Percentiles rank a stretch among this genome's conserved stretches.
Evolutionary conservation across 2,888 invertebrate species (phyloP).

Genomic region (Blastobasis adustella): DNA sequence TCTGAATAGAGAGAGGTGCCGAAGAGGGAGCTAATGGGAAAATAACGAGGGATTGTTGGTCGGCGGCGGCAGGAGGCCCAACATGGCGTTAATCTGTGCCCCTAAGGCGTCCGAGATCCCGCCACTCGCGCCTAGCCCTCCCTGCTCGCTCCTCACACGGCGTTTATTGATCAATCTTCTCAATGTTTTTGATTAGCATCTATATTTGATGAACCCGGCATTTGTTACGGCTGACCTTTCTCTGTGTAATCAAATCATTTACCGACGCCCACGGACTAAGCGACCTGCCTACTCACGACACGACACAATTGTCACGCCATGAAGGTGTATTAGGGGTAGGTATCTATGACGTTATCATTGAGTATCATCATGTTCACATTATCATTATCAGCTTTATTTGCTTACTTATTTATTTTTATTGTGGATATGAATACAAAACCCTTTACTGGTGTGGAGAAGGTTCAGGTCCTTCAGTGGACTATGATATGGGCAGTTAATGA

Average conservation of each 20-base stretch:
- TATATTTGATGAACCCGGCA: conserved; percentile 27
- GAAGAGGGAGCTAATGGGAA: conserved; percentile 23
- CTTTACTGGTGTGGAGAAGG: too few species aligned
- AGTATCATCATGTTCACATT: too few species aligned
- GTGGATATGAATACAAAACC: too few species aligned
- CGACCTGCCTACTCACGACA: neutral
- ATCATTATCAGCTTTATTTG: too few species aligned
- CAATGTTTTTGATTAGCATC: conserved; percentile 25
- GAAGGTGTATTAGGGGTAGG: too few species aligned
- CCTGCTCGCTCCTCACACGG: conserved; percentile 17
- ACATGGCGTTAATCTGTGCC: conserved; percentile 21
- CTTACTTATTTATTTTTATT: too few species aligned
- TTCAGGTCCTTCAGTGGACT: too few species aligned
- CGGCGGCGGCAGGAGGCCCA: conserved; percentile 3
- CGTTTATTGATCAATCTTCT: conserved; percentile 48
- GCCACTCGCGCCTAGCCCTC: conserved; percentile 13
- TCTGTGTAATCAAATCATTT: conserved; percentile 5
- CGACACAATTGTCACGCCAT: neutral
- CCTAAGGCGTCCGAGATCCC: conserved; percentile 23
- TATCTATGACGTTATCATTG: too few species aligned
- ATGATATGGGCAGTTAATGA: too few species aligned
- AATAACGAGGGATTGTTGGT: conserved; percentile 18
- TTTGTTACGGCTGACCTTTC: conserved; percentile 21
- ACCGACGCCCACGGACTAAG: neutral
- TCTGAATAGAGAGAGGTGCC: conserved; percentile 15